Percentiles rank a stretch among this genome's conserved stretches.
phyloP scores from a whole-genome alignment of 2,113 vertebrate genomes.

The Nematolebias whitei region DNA sequence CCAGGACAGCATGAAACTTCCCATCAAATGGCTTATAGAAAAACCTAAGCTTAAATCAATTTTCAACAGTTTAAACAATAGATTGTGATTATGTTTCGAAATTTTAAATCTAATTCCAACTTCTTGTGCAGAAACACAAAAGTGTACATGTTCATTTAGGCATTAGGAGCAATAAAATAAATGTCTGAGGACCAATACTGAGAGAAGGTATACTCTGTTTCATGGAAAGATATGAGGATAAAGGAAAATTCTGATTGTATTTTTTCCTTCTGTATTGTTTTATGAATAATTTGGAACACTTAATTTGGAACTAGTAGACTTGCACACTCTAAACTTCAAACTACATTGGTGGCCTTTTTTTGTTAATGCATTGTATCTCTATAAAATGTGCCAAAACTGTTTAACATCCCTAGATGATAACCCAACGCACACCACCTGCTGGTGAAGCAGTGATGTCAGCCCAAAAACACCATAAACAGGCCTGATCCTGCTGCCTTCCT shows the following conservation, averaged over 20 bases:
- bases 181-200: no score
- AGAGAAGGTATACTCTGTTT: no score
- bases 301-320: background rate
- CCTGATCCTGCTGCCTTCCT: conserved; percentile 62
- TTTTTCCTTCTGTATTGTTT: background rate
- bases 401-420: conserved; percentile 56
- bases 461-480: conserved; percentile 66
- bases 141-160: no score
- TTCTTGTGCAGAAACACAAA: no score
- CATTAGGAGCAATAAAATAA: no score
- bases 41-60: no score
- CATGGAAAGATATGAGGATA: no score
- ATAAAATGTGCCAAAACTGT: conserved; percentile 34
- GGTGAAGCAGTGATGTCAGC: conserved; percentile 70
- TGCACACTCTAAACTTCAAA: background rate
- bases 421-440: conserved; percentile 59
- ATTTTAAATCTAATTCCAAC: no score
- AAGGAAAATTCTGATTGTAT: background rate
- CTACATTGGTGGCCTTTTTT: background rate
- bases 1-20: no score
- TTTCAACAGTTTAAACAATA: no score
- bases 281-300: background rate
- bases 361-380: conserved; percentile 7
- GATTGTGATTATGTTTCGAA: no score
- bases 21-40: no score